Evolutionary conservation across 2,888 invertebrate species (phyloP).

Genomic region (Cantharis lateralis): DNA sequence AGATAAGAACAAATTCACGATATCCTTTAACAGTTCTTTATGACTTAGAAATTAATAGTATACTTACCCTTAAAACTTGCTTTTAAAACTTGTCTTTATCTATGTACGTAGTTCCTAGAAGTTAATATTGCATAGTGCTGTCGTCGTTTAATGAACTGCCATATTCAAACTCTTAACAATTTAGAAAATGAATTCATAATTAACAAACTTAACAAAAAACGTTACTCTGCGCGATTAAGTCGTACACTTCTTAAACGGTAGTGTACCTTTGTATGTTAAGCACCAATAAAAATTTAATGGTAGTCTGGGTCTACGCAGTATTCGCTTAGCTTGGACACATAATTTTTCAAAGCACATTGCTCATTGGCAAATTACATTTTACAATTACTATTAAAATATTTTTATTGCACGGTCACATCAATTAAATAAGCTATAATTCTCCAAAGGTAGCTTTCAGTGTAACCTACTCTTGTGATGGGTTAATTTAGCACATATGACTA

Average conservation of each 20-base stretch:
- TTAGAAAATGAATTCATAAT: not conserved
- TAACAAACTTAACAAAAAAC: not conserved
- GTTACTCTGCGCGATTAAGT: not conserved
- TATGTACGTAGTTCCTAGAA: not conserved
- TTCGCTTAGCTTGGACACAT: too few relatives aligned
- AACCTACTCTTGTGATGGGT: too few relatives aligned
- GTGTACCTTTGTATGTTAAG: not conserved
- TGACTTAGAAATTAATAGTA: not conserved
- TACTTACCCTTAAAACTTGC: not conserved
- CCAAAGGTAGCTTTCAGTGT: too few relatives aligned
- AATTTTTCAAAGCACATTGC: too few relatives aligned
- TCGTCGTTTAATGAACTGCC: not conserved
- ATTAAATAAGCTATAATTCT: too few relatives aligned
- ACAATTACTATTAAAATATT: too few relatives aligned
- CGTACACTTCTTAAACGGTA: not conserved
- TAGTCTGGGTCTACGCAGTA: too few relatives aligned
- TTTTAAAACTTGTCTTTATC: not conserved
- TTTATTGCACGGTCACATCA: too few relatives aligned
- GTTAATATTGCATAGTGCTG: not conserved
- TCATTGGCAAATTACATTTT: too few relatives aligned
- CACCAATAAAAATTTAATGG: not conserved
- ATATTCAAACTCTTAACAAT: not conserved
- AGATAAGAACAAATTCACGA: slow-evolving; percentile 17
- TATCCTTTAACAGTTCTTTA: slow-evolving; percentile 3
- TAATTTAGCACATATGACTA: too few relatives aligned